Conservation (phyloP, 2,888 invertebrate genomes). For the Sarcophaga caerulescens region DNA sequence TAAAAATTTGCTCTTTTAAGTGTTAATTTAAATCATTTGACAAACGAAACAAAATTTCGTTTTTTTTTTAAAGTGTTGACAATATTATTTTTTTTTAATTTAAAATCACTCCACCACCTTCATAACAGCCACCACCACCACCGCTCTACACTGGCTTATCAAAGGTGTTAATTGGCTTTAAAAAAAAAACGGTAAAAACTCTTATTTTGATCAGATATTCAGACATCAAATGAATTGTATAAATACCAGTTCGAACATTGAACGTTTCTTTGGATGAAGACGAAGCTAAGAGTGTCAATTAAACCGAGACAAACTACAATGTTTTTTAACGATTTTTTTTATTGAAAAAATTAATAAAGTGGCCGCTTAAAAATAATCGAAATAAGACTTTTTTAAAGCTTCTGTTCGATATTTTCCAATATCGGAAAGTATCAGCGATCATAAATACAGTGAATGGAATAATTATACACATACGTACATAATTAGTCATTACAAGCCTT, state of each 20-base stretch:
- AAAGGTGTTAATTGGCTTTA: constrained; percentile 57
- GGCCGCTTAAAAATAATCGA: too few relatives aligned
- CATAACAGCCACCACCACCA: not conserved
- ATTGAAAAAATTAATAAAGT: too few relatives aligned
- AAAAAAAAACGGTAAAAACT: constrained; percentile 37
- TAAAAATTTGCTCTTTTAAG: not conserved
- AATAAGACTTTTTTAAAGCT: too few relatives aligned
- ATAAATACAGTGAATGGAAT: too few relatives aligned
- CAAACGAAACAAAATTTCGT: constrained; percentile 14
- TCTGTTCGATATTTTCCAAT: too few relatives aligned
- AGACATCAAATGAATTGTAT: not conserved
- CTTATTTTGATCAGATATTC: constrained; percentile 12
- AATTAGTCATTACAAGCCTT: too few relatives aligned
- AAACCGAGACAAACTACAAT: not conserved
- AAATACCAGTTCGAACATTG: not conserved
- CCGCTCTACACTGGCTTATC: not conserved
- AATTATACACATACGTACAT: too few relatives aligned
- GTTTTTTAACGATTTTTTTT: too few relatives aligned
- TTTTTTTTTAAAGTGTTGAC: constrained; percentile 26
- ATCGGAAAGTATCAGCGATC: too few relatives aligned
- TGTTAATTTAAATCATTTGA: constrained; percentile 66
- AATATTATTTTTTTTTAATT: constrained; percentile 30
- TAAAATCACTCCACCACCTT: not conserved
- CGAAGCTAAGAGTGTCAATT: constrained; percentile 53
- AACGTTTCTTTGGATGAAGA: not conserved